Conservation (phyloP, 2,888 invertebrate genomes). For the Ashinkailepas kermadecensis region DNA sequence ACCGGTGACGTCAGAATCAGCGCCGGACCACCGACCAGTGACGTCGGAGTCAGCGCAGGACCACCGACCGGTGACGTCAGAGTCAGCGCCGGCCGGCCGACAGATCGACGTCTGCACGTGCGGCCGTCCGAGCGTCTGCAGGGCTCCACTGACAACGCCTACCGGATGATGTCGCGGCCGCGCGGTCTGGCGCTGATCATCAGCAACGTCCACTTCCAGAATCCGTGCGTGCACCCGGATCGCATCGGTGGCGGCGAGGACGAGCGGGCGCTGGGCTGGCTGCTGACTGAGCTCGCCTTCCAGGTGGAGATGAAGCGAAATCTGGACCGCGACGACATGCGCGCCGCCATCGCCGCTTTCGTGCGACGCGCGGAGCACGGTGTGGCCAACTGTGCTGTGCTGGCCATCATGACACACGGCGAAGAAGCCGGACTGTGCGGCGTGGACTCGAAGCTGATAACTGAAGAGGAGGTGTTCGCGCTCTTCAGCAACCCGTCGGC, state of each 20-base stretch:
- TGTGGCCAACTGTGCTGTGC: neutral
- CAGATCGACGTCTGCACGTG: neutral
- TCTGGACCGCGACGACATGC: neutral
- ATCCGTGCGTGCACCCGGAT: neutral
- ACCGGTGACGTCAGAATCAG: too few species aligned
- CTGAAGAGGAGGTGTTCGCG: neutral
- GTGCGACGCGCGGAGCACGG: neutral
- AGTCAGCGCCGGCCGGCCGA: neutral
- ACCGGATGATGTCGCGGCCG: neutral
- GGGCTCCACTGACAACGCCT: neutral
- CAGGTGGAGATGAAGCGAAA: neutral
- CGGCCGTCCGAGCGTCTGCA: neutral
- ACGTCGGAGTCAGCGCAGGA: too few species aligned
- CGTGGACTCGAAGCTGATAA: neutral
- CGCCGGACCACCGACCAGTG: too few species aligned
- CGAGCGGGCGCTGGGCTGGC: neutral
- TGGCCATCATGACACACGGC: neutral
- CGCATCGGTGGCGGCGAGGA: neutral
- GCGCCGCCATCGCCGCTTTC: neutral
- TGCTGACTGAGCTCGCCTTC: neutral
- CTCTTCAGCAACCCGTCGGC: neutral
- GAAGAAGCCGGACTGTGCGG: neutral
- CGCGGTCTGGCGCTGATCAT: neutral
- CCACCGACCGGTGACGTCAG: too few species aligned
- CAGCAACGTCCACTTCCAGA: neutral